A percentile compares a stretch with the other conserved stretches of the same genome.
phyloP scores from a whole-genome alignment of 1,140 invertebrate species.

The Steinernema feltiae region DNA sequence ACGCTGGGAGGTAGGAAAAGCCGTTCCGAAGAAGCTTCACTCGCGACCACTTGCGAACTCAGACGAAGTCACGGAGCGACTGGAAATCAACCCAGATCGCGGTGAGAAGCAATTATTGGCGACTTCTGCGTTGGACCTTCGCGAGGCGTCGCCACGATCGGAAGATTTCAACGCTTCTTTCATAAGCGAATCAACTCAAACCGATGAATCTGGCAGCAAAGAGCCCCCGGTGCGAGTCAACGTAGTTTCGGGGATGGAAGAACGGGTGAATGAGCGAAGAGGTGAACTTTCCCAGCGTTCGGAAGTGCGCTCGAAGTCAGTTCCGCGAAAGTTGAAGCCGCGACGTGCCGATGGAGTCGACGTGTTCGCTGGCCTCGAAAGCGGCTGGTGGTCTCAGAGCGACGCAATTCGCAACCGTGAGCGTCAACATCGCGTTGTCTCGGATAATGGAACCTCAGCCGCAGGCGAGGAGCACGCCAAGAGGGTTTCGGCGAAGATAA shows the following conservation, averaged over 20 bases:
- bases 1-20: background rate
- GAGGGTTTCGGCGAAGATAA: too few species aligned
- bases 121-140: background rate
- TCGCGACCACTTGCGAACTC: background rate
- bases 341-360: background rate
- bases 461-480: too few species aligned
- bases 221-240: too few species aligned
- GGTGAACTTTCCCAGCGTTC: background rate
- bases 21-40: background rate
- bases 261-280: too few species aligned
- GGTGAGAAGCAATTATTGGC: too few species aligned
- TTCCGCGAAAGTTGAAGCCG: background rate
- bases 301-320: background rate
- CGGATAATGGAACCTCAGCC: too few species aligned
- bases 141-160: background rate
- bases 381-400: background rate
- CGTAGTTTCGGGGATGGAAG: too few species aligned
- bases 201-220: background rate
- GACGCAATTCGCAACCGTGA: background rate
- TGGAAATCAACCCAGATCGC: background rate
- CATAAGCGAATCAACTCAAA: background rate
- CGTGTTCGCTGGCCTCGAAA: background rate
- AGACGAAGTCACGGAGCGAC: background rate
- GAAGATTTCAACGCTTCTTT: constrained; percentile 6
- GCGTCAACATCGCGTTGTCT: background rate